Evolutionary conservation across 2,113 vertebrate genomes (phyloP), one percentile per base, ranked within the genome.

Genomic region (Hippocampus barbouri): DNA sequence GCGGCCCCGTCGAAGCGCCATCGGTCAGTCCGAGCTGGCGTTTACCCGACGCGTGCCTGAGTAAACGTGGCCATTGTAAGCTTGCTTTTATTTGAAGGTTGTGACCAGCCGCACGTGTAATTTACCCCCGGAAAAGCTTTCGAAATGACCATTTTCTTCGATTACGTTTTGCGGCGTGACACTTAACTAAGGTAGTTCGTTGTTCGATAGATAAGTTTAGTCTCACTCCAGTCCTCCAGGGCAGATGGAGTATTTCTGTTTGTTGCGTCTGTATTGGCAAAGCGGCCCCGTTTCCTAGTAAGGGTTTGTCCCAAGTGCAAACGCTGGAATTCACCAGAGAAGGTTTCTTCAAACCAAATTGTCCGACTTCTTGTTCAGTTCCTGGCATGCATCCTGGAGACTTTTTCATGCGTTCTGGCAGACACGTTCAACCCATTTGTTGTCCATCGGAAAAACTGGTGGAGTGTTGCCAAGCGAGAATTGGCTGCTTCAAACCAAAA

Each of bases 31-130:
- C 64, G 7, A 66, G 60, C 73, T 81, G 74, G 75, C 73, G 53
- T 78, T 77, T 70, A 75, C 70, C 64, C 65, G 68, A 70, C 61
- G 8, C 62, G 60, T 61, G 77, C 71, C 75, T 1, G 79, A 67
- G 66, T 72, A 83, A 85, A 79, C 79, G 78, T 83, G 74, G 78
- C 65, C 12, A 54, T 83, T 81, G 70, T 34, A 75, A 18, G 82
- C 84, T 77, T 40, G 64, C 72, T 81, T 57, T 38, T 38, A 40
- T 72, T 77, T 65, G 66, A 63, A 60, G 72, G 61, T 72, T 68
- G 71, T 53, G 78, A 73, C 56, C 62, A 9, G 45, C 71, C 78
- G 0, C 27, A 30, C 7, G 6, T 61, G 59, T 34, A 34, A 61
- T 61, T 61, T 34, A 34, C 34, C 27, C 25, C 56, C 23, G 34